Percentiles rank a stretch among this genome's conserved stretches.
Evolutionary conservation across 64 coral and sea anemone species (phyloP).

Genomic region (Montipora sp.): DNA sequence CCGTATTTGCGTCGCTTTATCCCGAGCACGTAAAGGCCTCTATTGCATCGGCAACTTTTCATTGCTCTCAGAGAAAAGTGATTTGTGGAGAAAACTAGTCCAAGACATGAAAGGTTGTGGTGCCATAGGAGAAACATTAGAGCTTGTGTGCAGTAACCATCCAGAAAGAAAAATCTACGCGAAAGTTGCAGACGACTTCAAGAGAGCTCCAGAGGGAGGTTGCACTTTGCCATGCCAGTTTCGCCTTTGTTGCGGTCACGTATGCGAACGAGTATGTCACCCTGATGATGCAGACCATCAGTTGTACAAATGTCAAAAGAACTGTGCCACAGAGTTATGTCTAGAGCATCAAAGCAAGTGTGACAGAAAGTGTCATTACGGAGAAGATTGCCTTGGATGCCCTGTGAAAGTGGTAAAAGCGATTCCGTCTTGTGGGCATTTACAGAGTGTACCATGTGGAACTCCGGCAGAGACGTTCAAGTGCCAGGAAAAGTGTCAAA

Average conservation of each 20-base stretch:
- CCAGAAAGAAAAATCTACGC: conserved; percentile 43
- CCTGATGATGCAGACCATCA: conserved; percentile 66
- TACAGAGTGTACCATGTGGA: conserved; percentile 29
- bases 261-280: conserved; percentile 75
- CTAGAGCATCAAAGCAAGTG: conserved; percentile 59
- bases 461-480: conserved; percentile 6
- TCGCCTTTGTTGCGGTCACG: conserved; percentile 80
- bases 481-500: conserved; percentile 50
- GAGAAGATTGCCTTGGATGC: conserved; percentile 61
- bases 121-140: conserved; percentile 48
- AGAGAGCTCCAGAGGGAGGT: conserved; percentile 78
- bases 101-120: conserved; percentile 54
- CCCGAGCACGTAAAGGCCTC: conserved; percentile 78
- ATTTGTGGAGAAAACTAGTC: conserved; percentile 62
- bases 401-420: conserved; percentile 12
- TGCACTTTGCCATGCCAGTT: conserved; percentile 72
- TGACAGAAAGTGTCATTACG: conserved; percentile 64
- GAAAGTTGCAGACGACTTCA: conserved; percentile 58
- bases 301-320: conserved; percentile 76
- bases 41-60: conserved; percentile 86
- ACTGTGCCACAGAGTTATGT: conserved; percentile 67
- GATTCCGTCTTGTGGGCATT: conserved; percentile 28
- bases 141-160: conserved; percentile 72
- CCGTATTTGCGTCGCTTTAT: conserved; percentile 86
- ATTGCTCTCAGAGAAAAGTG: conserved; percentile 56